Evolutionary conservation across 1,140 invertebrate species (phyloP), one percentile per base, ranked within the genome.

Genomic region (Nymphalis io): DNA sequence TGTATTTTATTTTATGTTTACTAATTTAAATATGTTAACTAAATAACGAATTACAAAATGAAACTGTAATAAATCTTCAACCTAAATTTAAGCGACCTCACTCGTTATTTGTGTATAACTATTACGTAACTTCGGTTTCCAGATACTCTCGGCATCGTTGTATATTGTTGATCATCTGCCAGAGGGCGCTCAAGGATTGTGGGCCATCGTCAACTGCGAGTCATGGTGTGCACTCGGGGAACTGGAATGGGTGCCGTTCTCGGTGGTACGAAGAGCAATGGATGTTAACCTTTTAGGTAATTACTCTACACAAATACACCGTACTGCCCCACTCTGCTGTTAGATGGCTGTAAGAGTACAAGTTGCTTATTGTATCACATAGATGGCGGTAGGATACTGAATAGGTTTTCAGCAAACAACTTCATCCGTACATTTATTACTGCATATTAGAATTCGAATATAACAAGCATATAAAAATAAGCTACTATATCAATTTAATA

Each of bases 171-270:
- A 95, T 82, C 94, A 96, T 82, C 88, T 97, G 64, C 96, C 96
- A 68, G 94, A 95, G 88, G 95, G 94, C 84, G 94, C 95, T 44
- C 93, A 95, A 75, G 95, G 95, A 73, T 92, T 98, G 40, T 98
- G 97, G 97, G 96, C 96, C 13, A 91, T 98, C 42, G 95, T 98
- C 8, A 97, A 98, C 91, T 97, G 97, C 78, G 96, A 97, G 60
- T 96, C 96, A 23, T 96, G 96, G 94, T 95, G 96, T 75, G 95
- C 96, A 18, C 94, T 97, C 59, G 97, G 97, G 1, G 96, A 98
- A 92, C 94, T 98, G 65, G 97, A 98, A 92, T 97, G 96, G 96
- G 94, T 97, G 64, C 96, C 96, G 46, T 94, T 95, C 73, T 93
- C 93, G 3, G 94, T 96, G 62, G 94, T 96, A 75, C 94, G 94